Conservation (phyloP, 2,888 invertebrate genomes). For the Sarcophaga carnaria region DNA sequence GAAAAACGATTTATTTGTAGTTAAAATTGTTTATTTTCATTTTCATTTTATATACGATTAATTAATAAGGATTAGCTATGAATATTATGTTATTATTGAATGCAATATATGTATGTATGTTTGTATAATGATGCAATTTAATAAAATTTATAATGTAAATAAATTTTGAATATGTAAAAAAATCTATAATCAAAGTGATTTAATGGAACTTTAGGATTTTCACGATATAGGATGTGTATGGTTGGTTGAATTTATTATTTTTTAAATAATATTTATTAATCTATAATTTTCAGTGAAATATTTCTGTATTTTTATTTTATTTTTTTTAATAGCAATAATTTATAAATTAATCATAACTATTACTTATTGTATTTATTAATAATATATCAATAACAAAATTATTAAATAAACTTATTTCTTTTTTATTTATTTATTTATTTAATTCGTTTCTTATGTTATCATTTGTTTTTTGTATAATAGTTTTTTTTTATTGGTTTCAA, state of each 20-base stretch:
- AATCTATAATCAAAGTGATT: conserved; percentile 57
- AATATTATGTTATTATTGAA: conserved; percentile 17
- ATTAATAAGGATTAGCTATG: conserved; percentile 58
- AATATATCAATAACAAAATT: conserved; percentile 59
- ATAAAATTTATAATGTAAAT: conserved; percentile 61
- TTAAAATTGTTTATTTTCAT: conserved; percentile 59
- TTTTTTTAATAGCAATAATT: conserved; percentile 42
- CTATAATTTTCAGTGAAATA: conserved; percentile 32
- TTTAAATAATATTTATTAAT: conserved; percentile 54
- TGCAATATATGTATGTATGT: conserved; percentile 35
- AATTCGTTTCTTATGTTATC: conserved; percentile 31
- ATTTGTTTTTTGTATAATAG: conserved; percentile 23
- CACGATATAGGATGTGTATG: conserved; percentile 63
- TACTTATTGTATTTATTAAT: conserved; percentile 43
- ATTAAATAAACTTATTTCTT: conserved; percentile 50
- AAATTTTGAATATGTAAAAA: conserved; percentile 59
- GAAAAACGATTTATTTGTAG: conserved; percentile 34
- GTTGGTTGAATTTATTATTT: conserved; percentile 51
- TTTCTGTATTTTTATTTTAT: conserved; percentile 14
- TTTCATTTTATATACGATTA: conserved; percentile 48
- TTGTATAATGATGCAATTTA: conserved; percentile 18
- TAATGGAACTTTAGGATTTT: conserved; percentile 68
- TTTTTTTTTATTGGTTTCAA: conserved; percentile 14
- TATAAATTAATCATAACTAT: conserved; percentile 58
- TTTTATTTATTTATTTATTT: conserved; percentile 20